Percentiles rank a stretch among this genome's conserved stretches.
Conservation (phyloP, 2,888 invertebrate genomes). For the Leptothorax acervorum region DNA sequence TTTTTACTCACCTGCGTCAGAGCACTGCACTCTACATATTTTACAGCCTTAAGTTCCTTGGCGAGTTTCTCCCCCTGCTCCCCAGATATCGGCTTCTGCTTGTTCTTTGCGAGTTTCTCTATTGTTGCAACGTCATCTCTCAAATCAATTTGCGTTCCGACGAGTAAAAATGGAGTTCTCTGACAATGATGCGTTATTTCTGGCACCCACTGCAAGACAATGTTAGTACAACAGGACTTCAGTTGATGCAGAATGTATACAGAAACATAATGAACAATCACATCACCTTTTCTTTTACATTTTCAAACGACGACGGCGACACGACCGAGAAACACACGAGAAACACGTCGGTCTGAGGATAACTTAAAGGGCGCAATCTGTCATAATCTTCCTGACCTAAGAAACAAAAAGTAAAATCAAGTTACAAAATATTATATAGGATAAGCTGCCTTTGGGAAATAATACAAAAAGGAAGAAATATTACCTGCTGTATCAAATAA, state of each 20-base stretch:
- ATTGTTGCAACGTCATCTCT: slow-evolving; percentile 97
- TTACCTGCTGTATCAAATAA: slow-evolving; percentile 99
- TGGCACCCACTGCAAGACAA: slow-evolving; percentile 95
- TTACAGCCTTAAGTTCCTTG: slow-evolving; percentile 98
- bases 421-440: background rate
- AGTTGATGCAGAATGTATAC: background rate
- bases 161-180: slow-evolving; percentile 98
- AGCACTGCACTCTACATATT: slow-evolving; percentile 99
- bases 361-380: slow-evolving; percentile 97
- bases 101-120: slow-evolving; percentile 99
- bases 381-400: slow-evolving; percentile 99
- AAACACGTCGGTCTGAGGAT: slow-evolving; percentile 99
- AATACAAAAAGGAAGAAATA: background rate
- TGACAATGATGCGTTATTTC: slow-evolving; percentile 99
- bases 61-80: slow-evolving; percentile 99
- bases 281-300: slow-evolving; percentile 98
- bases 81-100: slow-evolving; percentile 98
- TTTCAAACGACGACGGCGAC: slow-evolving; percentile 99
- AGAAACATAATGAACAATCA: slow-evolving; percentile 45
- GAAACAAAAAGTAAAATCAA: slow-evolving; percentile 65
- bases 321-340: slow-evolving; percentile 99
- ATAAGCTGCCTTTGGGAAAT: background rate
- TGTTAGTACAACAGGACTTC: background rate
- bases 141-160: slow-evolving; percentile 99
- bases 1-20: slow-evolving; percentile 92